These are phyloP conservation scores for Lepidurus arcticus DNA, from an alignment of 1,140 invertebrate species.

Conservation along the genomic window DNA sequence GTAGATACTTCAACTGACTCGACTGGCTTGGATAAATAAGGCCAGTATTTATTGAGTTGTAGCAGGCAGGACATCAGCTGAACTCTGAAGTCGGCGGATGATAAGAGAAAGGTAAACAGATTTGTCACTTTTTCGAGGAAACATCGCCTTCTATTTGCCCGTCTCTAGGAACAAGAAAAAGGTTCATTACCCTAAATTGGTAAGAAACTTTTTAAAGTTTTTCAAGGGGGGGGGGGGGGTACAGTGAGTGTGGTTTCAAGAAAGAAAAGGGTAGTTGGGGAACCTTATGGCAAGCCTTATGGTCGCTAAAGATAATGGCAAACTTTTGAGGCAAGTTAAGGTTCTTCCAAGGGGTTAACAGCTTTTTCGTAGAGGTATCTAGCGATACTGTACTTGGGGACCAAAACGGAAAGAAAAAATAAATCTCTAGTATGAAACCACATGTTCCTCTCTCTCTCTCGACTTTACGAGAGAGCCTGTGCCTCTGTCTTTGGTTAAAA, in stretches of 20 bases:
- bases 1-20: background rate
- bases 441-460: background rate
- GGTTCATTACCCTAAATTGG: background rate
- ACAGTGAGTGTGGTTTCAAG: background rate
- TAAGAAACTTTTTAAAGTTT: background rate
- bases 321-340: background rate
- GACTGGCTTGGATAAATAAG: background rate
- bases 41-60: background rate
- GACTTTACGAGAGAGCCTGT: background rate
- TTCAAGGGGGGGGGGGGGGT: too few species aligned
- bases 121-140: background rate
- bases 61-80: background rate
- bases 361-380: constrained; percentile 11
- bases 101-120: background rate
- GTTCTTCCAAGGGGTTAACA: constrained; percentile 7
- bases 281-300: background rate
- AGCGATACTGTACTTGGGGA: background rate
- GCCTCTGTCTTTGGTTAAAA: background rate
- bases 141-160: background rate
- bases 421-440: background rate
- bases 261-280: background rate
- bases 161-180: background rate
- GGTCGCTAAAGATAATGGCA: background rate
- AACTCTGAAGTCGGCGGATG: background rate
- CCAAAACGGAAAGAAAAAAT: background rate